Base-by-base conservation (phyloP, 2,888 invertebrate genomes). In the Liodrosophila aerea region DNA sequence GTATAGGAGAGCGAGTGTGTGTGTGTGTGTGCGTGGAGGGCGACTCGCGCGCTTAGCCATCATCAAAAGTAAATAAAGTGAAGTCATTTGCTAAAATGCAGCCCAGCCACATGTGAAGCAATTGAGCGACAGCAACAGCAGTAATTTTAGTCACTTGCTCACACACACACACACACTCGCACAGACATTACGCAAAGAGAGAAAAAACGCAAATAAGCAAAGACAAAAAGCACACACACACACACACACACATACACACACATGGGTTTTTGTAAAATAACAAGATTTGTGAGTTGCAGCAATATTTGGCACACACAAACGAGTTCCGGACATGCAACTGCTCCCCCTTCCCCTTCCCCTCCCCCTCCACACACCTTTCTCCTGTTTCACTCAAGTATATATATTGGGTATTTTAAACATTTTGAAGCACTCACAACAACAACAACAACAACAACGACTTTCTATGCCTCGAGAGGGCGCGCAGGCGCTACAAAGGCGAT, bases 71-170 rank as follows among this genome's bases (percentile, higher is more conserved):
- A 64, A 66, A 66, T 67, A 72, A 72, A 75, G 84, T 87, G 77
- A 87, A 88, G 88, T 87, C 86, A 85, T 88, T 87, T 88, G 86
- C 77, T 72, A 74, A 84, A 86, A 82, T 58, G 60, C 67, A 65
- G 27, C 51, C 22, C 58, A 63, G 33, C 33, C 52, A 75, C 66
- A 81, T 81, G 70, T 76, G 71, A 46, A 56, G 54, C 75, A 73
- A 56, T 34, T 47, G 39, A 51, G 49, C 30, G 40, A 41, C 18
- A 40, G 41, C 37, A 40, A 46, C 29, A 56, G 15, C 22, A 50
- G 31, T 30, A 47, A 45, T 56, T 60, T 64, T 60, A 69, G 69
- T 60, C 69, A 69, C 69, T 68, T 68, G 56, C 56, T 30, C 37
- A 33, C 30, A 33, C 51, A 56, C 15, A 33, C 27, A 53, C 11